Base-by-base conservation (phyloP, 1,140 invertebrate species). In the Apocrypta bakeri region DNA sequence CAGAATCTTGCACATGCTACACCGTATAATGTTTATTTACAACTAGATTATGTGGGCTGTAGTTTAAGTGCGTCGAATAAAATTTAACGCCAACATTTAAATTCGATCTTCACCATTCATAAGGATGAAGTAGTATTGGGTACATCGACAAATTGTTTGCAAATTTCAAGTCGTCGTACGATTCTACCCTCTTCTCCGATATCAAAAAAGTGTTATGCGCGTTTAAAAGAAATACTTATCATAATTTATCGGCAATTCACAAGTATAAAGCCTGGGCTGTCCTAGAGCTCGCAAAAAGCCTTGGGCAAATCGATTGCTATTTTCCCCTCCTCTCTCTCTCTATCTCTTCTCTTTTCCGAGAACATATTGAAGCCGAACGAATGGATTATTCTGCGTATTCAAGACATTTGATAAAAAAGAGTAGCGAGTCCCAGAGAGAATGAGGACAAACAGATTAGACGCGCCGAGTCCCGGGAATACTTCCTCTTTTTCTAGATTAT, bases 351-450 rank as follows among this genome's bases (percentile, higher is more conserved):
- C 17, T 61, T 66, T 29, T 25, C n/a, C 42, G 48, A 63, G n/a
- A 21, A n/a, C 56, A 64, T 79, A 79, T 79, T 71, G 42, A 56
- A 71, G 66, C 68, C 78, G 29, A 42, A 33, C 42, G 29, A 61
- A 71, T 21, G 42, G 73, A 64, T 73, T 80, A 73, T 73, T 25
- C 56, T 9, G 24, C 24, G 48, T 4, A 29, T 29, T 14, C 48
- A 79, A 72, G 33, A 61, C 29, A 64, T 63, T 80, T 24, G 56
- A 80, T 72, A 71, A 73, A 80, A n/a, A 68, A 61, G 40, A 56
- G 29, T 0, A 25, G 9, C 4, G 76, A 9, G 17, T n/a, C 11
- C 37, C 29, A 33, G 9, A 48, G 29, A 31, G 68, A 77, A 77
- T 33, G 63, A 77, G 63, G 63, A 77, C 75, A 77, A 79, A 48